Base-by-base conservation (phyloP, 1,140 invertebrate species). In the Bursaphelenchus mucronatus region DNA sequence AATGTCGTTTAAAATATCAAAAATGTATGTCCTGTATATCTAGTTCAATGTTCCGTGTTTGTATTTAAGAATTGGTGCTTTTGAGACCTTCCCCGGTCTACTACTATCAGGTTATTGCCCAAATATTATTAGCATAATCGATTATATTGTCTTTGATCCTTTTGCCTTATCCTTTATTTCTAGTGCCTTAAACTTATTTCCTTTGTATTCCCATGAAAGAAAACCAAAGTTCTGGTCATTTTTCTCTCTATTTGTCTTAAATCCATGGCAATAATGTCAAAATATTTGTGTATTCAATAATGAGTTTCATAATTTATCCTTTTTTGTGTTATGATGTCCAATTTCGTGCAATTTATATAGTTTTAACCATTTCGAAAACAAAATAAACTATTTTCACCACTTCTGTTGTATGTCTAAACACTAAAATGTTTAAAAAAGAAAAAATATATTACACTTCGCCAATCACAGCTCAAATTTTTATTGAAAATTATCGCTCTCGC, bases 301-400 rank as follows among this genome's bases (percentile, higher is more conserved):
- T 39, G 9, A 21, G 21, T 30, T 52, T 52, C 40, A 39, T 30
- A 30, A 52, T 52, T 52, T 52, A 39, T 21, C 51, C 11, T 30
- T 30, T 52, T 13, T 39, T 52, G 40, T 39, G 11, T 52, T 52
- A 52, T 39, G 1, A 3, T 30, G 51, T 39, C 11, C 10, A 52
- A 21, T 52, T 4, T 50, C 40, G 40, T 21, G 21, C 51, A 52
- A 50, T 50, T 52, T 52, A 30, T 52, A 30, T 21, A 10, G 10
- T 39, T 52, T 11, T 52, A 39, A 52, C 51, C 30, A 30, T 9
- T 52, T 21, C n/a, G 51, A 52, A 52, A 52, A 52, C 40, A 52
- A 52, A 52, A 52, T 52, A 52, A 52, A 30, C 30, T 30, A 30
- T 30, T 30, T 30, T 30, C 30, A 30, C 30, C 30, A 30, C 30